phyloP scores from a whole-genome alignment of 2,113 vertebrate species.

The Sialia sialis region DNA sequence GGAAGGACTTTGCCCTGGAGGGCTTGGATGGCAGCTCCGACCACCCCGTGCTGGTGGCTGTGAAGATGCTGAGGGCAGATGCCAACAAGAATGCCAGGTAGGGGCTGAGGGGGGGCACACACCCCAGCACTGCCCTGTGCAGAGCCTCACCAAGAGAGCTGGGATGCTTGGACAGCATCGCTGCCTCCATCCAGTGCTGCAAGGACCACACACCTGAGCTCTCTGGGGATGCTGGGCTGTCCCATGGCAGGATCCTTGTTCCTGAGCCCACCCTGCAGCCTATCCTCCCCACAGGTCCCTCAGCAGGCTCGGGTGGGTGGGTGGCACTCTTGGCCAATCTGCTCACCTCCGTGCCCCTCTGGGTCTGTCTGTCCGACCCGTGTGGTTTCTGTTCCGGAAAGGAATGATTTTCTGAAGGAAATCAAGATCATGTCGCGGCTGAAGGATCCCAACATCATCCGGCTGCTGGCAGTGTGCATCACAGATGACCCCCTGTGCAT shows the following conservation, averaged over 20 bases:
- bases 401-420: conserved; percentile 98
- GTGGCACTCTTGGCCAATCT: neutral
- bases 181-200: neutral
- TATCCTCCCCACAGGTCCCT: too few species aligned
- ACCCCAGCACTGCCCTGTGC: accelerated
- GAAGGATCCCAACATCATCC: conserved; percentile 94
- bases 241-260: neutral
- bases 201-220: neutral
- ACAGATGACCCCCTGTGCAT: conserved; percentile 90
- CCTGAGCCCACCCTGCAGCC: neutral
- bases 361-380: neutral
- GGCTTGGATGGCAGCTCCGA: conserved; percentile 71
- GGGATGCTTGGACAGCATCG: neutral
- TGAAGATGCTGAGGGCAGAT: conserved; percentile 94
- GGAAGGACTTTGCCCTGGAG: conserved; percentile 81
- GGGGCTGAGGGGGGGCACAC: neutral
- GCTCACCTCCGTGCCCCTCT: neutral
- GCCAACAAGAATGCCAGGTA: conserved; percentile 98
- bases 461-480: conserved; percentile 91
- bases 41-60: conserved; percentile 84
- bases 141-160: neutral
- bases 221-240: neutral
- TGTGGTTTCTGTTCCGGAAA: conserved; percentile 66
- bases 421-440: conserved; percentile 97
- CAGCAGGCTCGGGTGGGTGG: accelerated